phyloP scores from a whole-genome alignment of 1,140 invertebrate species.

The Apis mellifera region DNA sequence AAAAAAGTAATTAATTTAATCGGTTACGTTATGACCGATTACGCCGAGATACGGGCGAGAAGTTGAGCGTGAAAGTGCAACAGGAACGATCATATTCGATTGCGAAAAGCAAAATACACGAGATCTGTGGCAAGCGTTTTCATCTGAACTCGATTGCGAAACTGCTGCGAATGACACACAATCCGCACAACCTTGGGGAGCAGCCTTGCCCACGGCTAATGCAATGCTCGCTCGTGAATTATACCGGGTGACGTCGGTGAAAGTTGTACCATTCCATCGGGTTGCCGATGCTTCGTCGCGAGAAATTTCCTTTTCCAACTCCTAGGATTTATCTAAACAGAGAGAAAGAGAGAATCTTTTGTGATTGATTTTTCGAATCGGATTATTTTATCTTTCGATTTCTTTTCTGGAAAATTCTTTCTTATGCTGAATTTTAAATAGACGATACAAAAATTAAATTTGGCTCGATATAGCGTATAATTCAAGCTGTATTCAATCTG shows the following conservation, averaged over 20 bases:
- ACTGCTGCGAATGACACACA: constrained; percentile 59
- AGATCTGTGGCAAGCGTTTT: constrained; percentile 4
- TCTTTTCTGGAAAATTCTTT: too few species aligned
- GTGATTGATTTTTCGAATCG: too few species aligned
- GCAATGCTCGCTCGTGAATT: constrained; percentile 46
- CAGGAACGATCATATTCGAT: too few species aligned
- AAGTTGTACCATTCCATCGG: constrained; percentile 1
- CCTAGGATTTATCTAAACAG: too few species aligned
- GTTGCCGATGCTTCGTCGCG: too few species aligned
- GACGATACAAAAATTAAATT: too few species aligned
- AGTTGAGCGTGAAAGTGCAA: constrained; percentile 10
- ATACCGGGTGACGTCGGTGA: constrained; percentile 45
- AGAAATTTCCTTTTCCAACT: too few species aligned
- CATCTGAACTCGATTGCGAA: constrained; percentile 56
- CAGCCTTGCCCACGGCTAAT: constrained; percentile 68
- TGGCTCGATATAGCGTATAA: too few species aligned
- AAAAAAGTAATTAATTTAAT: background rate
- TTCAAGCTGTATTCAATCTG: too few species aligned
- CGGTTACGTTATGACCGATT: background rate
- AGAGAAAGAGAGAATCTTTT: too few species aligned
- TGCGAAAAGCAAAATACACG: constrained; percentile 14
- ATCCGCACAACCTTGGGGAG: constrained; percentile 64
- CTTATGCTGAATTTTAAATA: too few species aligned
- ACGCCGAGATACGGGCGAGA: background rate
- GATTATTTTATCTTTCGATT: too few species aligned